These are phyloP conservation scores for Eremobia ochroleuca DNA, from an alignment of 2,888 invertebrate genomes.

Conservation along the genomic window DNA sequence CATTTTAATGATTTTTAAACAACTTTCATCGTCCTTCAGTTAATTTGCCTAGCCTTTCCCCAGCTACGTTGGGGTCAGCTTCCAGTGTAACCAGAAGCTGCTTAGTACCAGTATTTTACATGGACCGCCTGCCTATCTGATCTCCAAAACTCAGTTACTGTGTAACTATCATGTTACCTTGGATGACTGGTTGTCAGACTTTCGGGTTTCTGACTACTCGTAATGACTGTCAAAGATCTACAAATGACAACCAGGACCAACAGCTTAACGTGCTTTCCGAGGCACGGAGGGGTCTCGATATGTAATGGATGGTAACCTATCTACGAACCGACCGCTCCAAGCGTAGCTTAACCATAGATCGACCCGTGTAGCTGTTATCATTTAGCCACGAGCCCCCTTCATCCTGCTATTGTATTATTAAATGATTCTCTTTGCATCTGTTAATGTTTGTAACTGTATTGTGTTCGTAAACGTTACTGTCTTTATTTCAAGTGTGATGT, in stretches of 20 bases:
- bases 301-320: too few relatives aligned
- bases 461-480: background rate
- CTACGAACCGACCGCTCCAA: background rate
- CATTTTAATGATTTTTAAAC: background rate
- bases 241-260: background rate
- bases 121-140: too few relatives aligned
- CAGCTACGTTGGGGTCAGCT: background rate
- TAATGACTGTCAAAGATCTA: background rate
- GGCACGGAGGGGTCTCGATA: background rate
- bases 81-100: background rate
- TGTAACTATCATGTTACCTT: background rate
- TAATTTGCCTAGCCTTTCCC: background rate
- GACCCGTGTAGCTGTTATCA: background rate
- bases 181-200: too few relatives aligned
- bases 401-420: background rate
- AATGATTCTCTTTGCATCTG: background rate
- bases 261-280: background rate
- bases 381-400: too few relatives aligned
- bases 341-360: background rate
- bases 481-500: background rate
- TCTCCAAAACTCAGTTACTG: background rate
- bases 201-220: background rate
- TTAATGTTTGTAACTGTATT: too few relatives aligned
- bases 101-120: background rate
- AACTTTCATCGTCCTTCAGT: background rate